Evolutionary conservation across 2,797 vertebrate species (phyloP).

Genomic region (Ammospiza maritima): DNA sequence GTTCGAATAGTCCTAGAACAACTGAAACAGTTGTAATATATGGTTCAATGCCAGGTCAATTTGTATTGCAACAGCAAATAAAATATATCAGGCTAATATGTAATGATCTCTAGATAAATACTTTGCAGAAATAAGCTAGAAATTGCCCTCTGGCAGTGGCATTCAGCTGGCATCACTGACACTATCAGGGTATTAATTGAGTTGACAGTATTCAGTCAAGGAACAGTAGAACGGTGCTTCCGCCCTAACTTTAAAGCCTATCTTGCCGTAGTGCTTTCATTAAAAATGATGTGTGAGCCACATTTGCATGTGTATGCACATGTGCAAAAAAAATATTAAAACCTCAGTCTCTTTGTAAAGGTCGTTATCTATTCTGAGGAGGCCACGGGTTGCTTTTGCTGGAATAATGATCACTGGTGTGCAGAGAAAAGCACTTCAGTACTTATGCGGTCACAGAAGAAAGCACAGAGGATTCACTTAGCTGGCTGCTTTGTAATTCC

Average conservation of each 20-base stretch:
- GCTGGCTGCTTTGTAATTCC: conserved; percentile 20
- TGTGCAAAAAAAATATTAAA: conserved; percentile 16
- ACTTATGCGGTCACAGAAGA: neutral
- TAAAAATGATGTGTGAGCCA: neutral
- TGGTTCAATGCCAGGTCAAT: neutral
- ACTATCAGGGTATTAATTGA: neutral
- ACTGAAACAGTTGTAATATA: neutral
- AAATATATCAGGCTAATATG: conserved; percentile 2
- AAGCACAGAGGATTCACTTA: conserved; percentile 26
- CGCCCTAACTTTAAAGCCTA: neutral
- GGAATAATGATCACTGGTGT: conserved; percentile 7
- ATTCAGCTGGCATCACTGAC: conserved; percentile 3
- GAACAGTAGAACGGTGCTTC: neutral
- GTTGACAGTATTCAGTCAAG: conserved; percentile 25
- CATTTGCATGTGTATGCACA: neutral
- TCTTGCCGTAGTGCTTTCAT: neutral
- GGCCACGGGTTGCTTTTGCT: neutral
- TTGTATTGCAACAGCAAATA: conserved; percentile 28
- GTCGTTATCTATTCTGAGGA: conserved; percentile 25
- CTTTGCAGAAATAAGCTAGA: conserved; percentile 22
- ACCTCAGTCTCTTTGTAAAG: neutral
- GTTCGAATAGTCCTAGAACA: neutral
- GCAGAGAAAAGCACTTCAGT: conserved; percentile 3
- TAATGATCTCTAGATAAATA: conserved; percentile 52
- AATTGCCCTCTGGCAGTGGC: neutral